Percentiles rank a stretch among this genome's conserved stretches.
These are phyloP conservation scores for Intellagama lesueurii DNA, from an alignment of 2,797 vertebrate species.

Conservation along the genomic window DNA sequence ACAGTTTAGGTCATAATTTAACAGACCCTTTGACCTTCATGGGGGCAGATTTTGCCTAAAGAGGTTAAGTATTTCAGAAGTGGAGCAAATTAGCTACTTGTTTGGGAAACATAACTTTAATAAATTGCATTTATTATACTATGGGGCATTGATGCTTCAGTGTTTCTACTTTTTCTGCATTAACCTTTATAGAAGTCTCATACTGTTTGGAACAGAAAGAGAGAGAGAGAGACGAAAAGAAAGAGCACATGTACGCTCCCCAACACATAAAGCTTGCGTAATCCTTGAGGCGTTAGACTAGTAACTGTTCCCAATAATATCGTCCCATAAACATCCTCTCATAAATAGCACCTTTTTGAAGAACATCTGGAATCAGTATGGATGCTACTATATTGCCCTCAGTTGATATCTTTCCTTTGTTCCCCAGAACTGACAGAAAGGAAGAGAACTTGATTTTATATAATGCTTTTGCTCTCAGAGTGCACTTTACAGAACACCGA, in stretches of 20 bases:
- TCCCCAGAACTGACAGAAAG: conserved; percentile 38
- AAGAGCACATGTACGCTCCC: not conserved
- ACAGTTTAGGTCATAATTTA: conserved; percentile 19
- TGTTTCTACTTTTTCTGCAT: conserved; percentile 43
- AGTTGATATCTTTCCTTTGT: conserved; percentile 44
- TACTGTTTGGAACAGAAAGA: conserved; percentile 24
- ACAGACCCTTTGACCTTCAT: not conserved
- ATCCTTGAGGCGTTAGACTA: conserved; percentile 57
- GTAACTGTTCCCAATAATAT: conserved; percentile 60
- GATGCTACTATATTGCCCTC: conserved; percentile 60
- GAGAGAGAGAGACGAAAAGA: not conserved
- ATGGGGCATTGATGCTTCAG: conserved; percentile 37
- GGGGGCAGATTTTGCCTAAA: conserved; percentile 12
- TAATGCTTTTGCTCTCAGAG: conserved; percentile 21
- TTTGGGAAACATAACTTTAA: conserved; percentile 16
- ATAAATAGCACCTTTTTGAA: conserved; percentile 69
- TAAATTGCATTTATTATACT: conserved; percentile 45
- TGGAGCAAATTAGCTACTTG: conserved; percentile 12
- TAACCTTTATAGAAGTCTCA: conserved; percentile 49
- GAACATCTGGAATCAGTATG: conserved; percentile 71
- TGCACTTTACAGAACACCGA: conserved; percentile 42
- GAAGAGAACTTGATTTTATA: conserved; percentile 46
- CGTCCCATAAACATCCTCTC: conserved; percentile 60
- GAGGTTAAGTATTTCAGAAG: conserved; percentile 9
- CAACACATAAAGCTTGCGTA: conserved; percentile 31